Percentiles rank a stretch among this genome's conserved stretches.
Conservation (phyloP, 1,140 invertebrate species). For the Tachypleus tridentatus region DNA sequence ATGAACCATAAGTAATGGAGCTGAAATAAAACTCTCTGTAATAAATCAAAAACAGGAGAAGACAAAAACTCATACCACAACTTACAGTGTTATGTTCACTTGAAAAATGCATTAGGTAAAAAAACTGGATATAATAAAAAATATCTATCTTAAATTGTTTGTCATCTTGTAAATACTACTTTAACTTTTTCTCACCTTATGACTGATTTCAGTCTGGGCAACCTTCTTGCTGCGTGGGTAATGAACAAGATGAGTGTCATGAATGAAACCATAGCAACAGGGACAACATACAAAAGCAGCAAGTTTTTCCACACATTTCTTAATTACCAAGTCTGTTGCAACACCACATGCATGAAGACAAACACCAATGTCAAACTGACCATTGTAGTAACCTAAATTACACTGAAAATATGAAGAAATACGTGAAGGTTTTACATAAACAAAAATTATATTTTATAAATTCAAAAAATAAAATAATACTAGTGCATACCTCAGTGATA, state of each 20-base stretch:
- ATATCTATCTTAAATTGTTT: too few species aligned
- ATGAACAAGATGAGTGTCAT: conserved; percentile 50
- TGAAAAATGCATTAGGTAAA: too few species aligned
- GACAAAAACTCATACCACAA: too few species aligned
- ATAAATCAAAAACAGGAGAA: too few species aligned
- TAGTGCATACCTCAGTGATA: too few species aligned
- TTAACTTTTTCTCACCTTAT: conserved; percentile 8
- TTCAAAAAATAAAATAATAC: too few species aligned
- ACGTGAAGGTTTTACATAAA: neutral
- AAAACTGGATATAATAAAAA: too few species aligned
- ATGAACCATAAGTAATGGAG: too few species aligned
- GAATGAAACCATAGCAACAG: conserved; percentile 85
- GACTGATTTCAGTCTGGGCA: conserved; percentile 41
- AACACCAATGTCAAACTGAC: conserved; percentile 59
- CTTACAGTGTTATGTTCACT: too few species aligned
- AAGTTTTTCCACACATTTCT: conserved; percentile 58
- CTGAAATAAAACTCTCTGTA: too few species aligned
- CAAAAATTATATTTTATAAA: too few species aligned
- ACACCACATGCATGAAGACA: conserved; percentile 88
- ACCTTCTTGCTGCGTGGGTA: conserved; percentile 45
- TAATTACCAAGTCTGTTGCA: conserved; percentile 81
- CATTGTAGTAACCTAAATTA: conserved; percentile 40
- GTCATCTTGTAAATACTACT: conserved; percentile 1
- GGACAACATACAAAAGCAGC: conserved; percentile 83
- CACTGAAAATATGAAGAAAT: conserved; percentile 28